phyloP scores from a whole-genome alignment of 2,888 invertebrate species.

The Hypercompe scribonia region DNA sequence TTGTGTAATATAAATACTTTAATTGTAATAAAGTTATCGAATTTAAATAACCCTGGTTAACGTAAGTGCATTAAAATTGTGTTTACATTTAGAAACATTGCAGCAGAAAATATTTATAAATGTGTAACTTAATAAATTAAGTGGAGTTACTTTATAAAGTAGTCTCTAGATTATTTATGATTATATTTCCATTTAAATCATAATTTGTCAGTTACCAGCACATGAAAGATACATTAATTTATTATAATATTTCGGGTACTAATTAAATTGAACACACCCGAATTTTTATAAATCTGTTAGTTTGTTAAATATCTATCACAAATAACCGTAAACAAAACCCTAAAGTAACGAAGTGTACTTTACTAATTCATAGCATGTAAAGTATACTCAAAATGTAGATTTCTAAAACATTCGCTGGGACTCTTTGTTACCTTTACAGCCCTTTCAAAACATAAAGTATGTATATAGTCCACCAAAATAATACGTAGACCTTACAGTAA shows the following conservation, averaged over 20 bases:
- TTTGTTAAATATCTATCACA: background rate
- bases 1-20: too few species aligned
- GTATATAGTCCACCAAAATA: too few species aligned
- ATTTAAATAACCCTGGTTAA: too few species aligned
- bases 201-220: slow-evolving; percentile 16
- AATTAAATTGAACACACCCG: slow-evolving; percentile 20
- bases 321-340: background rate
- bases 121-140: too few species aligned
- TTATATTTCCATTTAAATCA: slow-evolving; percentile 20
- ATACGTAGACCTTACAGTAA: too few species aligned
- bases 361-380: background rate
- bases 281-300: slow-evolving; percentile 8
- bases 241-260: slow-evolving; percentile 8
- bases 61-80: too few species aligned
- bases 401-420: too few species aligned
- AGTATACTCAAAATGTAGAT: background rate
- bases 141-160: too few species aligned
- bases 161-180: slow-evolving; percentile 45
- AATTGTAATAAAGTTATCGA: too few species aligned
- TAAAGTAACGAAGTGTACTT: too few species aligned
- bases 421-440: too few species aligned
- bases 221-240: slow-evolving; percentile 36
- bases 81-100: background rate
- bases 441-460: too few species aligned
- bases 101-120: background rate